These are phyloP conservation scores for Pipistrellus pipistrellus DNA, from an alignment of 2,797 vertebrate genomes.

Conservation along the genomic window DNA sequence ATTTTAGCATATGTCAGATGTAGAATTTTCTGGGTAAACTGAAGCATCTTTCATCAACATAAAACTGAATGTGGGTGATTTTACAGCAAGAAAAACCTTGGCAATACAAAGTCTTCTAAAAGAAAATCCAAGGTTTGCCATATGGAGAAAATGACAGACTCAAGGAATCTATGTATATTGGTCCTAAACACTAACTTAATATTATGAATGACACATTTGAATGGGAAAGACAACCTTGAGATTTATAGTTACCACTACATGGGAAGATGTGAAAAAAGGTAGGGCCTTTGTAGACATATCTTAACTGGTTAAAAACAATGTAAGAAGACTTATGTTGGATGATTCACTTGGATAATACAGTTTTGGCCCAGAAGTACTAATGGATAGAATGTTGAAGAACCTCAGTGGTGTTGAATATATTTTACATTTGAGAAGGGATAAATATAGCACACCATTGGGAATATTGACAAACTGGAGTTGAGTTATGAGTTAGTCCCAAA, in stretches of 20 bases:
- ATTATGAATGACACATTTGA: not conserved
- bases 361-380: not conserved
- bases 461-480: not conserved
- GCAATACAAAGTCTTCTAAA: slow-evolving; percentile 1
- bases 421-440: not conserved
- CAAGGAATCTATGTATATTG: not conserved
- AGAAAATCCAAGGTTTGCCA: slow-evolving; percentile 49
- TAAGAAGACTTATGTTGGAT: not conserved
- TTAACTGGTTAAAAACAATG: slow-evolving; percentile 2
- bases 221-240: not conserved
- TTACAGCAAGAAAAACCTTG: not conserved
- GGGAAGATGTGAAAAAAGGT: not conserved
- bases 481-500: not conserved
- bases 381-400: slow-evolving; percentile 17
- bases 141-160: slow-evolving; percentile 10
- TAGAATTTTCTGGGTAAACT: slow-evolving; percentile 38
- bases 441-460: not conserved
- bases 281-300: not conserved
- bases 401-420: not conserved
- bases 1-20: slow-evolving; percentile 10
- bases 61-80: not conserved
- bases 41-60: slow-evolving; percentile 26
- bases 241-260: not conserved
- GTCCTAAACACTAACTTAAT: not conserved
- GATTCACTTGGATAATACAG: not conserved